Base-by-base conservation (phyloP, 2,113 vertebrate species). In the Cololabis saira region DNA sequence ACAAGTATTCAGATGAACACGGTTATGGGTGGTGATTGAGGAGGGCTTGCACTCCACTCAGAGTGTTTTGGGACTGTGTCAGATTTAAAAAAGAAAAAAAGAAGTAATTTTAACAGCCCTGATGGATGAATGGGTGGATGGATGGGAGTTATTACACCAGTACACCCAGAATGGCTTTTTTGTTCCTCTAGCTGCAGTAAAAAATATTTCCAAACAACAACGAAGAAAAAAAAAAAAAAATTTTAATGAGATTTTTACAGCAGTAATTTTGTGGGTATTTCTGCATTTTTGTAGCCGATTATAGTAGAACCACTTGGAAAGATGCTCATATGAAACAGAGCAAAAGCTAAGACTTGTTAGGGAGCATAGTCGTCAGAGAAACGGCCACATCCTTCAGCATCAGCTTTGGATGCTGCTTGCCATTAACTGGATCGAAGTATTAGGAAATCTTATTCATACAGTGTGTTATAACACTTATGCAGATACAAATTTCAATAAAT, bases 101-200 rank as follows among this genome's bases (percentile, higher is more conserved):
- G 8, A 30, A 30, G 8, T 30, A 30, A 30, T 30, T 30, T 30
- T 30, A 4, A 30, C 30, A 30, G 30, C 30, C 30, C 30, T 30
- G 33, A 10, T 17, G 16, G 45, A 10, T n/a, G 45, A 7, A 17
- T n/a, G n/a, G n/a, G 11, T 17, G 7, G 17, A 10, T n/a, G 8
- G 45, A n/a, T 47, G 61, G 45, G 44, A 63, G 44, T 51, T 53
- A 61, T 22, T 71, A 76, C 44, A 66, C 71, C 47, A 55, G 6
- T 24, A 67, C 79, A 71, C 44, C 71, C 70, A 69, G 49, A 71
- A 87, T 82, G 81, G 76, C 78, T 76, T 82, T 71, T 69, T n/a
- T 61, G 65, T 76, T 82, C 75, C 67, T 76, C 43, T 56, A 62
- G 30, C 74, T 84, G 81, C 72, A 75, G 67, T 59, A 74, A 74